Evolutionary conservation across 2,113 vertebrate genomes (phyloP).

Genomic region (Chloropsis cyanopogon): DNA sequence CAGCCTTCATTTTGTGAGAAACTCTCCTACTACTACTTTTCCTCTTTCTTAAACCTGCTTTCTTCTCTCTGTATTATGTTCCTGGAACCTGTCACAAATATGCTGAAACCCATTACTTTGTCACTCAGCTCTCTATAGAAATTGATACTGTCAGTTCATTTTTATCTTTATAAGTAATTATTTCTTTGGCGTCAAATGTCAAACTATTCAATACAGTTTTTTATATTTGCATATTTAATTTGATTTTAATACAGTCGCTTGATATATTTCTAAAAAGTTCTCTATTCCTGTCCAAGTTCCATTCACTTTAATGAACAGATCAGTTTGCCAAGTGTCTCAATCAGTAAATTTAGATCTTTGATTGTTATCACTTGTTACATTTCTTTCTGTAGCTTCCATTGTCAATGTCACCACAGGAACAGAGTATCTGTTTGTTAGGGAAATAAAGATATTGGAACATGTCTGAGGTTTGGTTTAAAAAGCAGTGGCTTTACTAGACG

Average conservation of each 20-base stretch:
- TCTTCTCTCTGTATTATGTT: neutral
- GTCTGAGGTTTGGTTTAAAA: conserved; percentile 24
- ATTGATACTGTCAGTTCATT: neutral
- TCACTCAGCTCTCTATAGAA: neutral
- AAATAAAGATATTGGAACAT: neutral
- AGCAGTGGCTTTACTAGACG: neutral
- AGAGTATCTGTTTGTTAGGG: neutral
- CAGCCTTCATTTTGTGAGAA: neutral
- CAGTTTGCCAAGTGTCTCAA: neutral
- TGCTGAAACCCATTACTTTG: neutral
- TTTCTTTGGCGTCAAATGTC: neutral
- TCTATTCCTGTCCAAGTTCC: neutral
- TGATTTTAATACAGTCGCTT: neutral
- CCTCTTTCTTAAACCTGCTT: neutral
- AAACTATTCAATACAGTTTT: neutral
- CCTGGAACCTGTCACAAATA: neutral
- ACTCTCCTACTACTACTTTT: neutral
- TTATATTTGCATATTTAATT: neutral
- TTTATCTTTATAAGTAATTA: neutral
- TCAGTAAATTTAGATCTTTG: neutral
- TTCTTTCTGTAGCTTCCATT: neutral
- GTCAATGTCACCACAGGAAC: neutral
- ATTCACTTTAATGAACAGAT: neutral
- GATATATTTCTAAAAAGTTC: neutral
- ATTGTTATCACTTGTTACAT: neutral